Conservation (phyloP, 2,113 vertebrate genomes). For the Anas platyrhynchos region DNA sequence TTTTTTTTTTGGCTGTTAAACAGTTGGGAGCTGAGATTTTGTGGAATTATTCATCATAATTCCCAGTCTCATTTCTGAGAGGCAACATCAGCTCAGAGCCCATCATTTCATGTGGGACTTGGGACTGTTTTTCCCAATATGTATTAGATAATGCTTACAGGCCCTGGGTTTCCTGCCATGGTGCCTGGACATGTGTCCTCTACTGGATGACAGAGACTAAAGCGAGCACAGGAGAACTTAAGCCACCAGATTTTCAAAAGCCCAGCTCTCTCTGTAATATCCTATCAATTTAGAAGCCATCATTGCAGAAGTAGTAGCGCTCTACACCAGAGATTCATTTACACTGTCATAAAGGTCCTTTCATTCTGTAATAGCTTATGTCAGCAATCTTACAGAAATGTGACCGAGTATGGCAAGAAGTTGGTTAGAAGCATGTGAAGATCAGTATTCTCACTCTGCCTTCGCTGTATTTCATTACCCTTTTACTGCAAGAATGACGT, state of each 20-base stretch:
- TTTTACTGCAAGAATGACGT: not conserved
- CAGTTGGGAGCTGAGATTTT: not conserved
- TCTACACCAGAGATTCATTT: not conserved
- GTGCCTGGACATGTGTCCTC: not conserved
- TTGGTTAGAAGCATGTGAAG: not conserved
- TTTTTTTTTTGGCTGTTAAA: not conserved
- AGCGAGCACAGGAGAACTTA: not conserved
- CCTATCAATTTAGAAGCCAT: not conserved
- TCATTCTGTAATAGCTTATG: not conserved
- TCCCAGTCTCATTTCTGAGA: not conserved
- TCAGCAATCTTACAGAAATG: slow-evolving; percentile 3
- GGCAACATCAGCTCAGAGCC: not conserved
- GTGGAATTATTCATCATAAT: not conserved
- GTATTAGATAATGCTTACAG: not conserved
- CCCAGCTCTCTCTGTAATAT: not conserved
- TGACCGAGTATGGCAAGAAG: not conserved
- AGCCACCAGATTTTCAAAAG: not conserved
- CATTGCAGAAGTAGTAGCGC: not conserved
- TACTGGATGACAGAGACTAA: not conserved
- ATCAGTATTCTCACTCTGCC: not conserved
- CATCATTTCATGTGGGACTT: not conserved
- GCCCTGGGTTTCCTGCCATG: not conserved
- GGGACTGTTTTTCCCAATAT: not conserved
- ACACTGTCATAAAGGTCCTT: not conserved
- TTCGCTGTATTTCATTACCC: not conserved